These are phyloP conservation scores for Camponotus fellah DNA, from an alignment of 2,888 invertebrate genomes.

Conservation along the genomic window DNA sequence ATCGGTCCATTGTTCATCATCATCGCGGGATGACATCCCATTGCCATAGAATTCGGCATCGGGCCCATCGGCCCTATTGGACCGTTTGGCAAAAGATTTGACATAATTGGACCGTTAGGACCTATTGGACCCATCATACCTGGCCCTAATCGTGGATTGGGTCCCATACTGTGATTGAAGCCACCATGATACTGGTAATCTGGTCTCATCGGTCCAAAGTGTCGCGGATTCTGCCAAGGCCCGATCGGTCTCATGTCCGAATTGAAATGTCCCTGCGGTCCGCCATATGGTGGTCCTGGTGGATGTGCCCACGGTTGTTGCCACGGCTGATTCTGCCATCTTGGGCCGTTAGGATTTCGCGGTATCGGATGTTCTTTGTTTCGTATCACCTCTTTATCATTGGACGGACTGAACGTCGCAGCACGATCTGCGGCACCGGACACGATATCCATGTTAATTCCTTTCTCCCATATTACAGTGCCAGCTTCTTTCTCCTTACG, in stretches of 20 bases:
- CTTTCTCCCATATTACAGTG: conserved; percentile 81
- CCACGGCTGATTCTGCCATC: conserved; percentile 83
- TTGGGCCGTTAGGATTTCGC: conserved; percentile 81
- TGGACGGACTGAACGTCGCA: conserved; percentile 77
- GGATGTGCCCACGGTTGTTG: conserved; percentile 84
- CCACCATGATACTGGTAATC: conserved; percentile 82
- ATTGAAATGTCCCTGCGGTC: conserved; percentile 78
- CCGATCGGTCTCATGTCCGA: conserved; percentile 81
- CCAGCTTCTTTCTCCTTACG: conserved; percentile 90
- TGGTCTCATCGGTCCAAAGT: conserved; percentile 83
- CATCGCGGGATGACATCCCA: conserved; percentile 75
- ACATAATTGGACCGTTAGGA: conserved; percentile 78
- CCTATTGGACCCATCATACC: conserved; percentile 80
- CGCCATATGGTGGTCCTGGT: conserved; percentile 78
- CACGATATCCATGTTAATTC: conserved; percentile 72
- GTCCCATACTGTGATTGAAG: conserved; percentile 79
- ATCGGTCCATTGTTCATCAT: conserved; percentile 78
- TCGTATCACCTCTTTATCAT: conserved; percentile 85
- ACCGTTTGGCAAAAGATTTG: conserved; percentile 75
- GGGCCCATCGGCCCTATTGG: conserved; percentile 77
- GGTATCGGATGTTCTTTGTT: conserved; percentile 82
- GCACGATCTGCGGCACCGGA: conserved; percentile 71
- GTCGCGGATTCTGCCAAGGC: conserved; percentile 84
- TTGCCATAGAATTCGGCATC: conserved; percentile 70
- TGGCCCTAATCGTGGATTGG: conserved; percentile 78